Conservation (phyloP, 2,113 vertebrate species). For the Otis tarda region DNA sequence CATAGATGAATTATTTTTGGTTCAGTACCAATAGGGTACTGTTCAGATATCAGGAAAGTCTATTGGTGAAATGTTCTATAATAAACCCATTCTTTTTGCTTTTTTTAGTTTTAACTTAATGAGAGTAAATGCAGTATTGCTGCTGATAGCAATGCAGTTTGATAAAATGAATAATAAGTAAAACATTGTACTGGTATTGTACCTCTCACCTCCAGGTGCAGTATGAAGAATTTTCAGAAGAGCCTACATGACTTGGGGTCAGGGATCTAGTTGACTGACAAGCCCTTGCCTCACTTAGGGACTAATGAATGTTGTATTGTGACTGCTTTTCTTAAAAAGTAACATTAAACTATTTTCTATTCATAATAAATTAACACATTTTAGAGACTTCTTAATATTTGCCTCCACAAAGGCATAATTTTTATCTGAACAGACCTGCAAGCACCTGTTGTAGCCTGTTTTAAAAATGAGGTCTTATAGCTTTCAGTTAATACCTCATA, state of each 20-base stretch:
- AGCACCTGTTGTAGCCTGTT: slow-evolving; percentile 69
- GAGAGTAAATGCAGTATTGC: not conserved
- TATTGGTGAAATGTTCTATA: not conserved
- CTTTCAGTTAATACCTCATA: slow-evolving; percentile 56
- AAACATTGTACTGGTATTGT: slow-evolving; percentile 47
- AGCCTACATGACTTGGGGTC: slow-evolving; percentile 44
- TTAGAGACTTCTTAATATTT: slow-evolving; percentile 69
- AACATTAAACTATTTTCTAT: slow-evolving; percentile 66
- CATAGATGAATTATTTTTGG: not conserved
- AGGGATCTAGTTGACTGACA: slow-evolving; percentile 65
- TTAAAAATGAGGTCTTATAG: slow-evolving; percentile 61
- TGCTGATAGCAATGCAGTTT: slow-evolving; percentile 18
- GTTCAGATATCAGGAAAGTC: not conserved
- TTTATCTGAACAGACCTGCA: slow-evolving; percentile 70
- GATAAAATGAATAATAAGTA: slow-evolving; percentile 45
- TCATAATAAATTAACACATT: slow-evolving; percentile 73
- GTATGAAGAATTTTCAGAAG: slow-evolving; percentile 51
- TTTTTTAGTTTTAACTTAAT: not conserved
- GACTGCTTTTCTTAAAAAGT: slow-evolving; percentile 66
- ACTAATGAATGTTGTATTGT: slow-evolving; percentile 71
- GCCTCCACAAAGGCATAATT: slow-evolving; percentile 59
- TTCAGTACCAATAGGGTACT: not conserved
- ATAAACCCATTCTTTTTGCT: not conserved
- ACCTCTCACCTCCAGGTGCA: slow-evolving; percentile 66
- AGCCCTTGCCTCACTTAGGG: slow-evolving; percentile 56